Evolutionary conservation across 2,888 invertebrate species (phyloP).

Genomic region (Nycteola revayana): DNA sequence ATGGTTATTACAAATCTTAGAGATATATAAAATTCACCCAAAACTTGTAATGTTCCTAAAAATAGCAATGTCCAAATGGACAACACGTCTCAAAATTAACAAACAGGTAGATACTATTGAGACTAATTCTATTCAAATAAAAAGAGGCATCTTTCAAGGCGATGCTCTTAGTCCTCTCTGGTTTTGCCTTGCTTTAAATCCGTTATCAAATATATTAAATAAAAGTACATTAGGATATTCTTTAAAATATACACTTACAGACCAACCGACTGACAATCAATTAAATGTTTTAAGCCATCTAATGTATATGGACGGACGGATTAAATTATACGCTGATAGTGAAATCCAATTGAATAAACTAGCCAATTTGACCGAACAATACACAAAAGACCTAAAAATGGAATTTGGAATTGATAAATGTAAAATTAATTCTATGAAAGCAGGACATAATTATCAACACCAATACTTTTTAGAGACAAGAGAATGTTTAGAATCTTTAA

Average conservation of each 20-base stretch:
- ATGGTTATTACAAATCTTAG: neutral
- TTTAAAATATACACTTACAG: neutral
- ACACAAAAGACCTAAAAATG: slow-evolving; percentile 3
- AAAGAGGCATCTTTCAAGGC: slow-evolving; percentile 15
- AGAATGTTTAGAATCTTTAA: neutral
- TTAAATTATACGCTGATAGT: slow-evolving; percentile 5
- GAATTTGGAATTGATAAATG: too few species aligned
- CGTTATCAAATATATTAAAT: slow-evolving; percentile 9
- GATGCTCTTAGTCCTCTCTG: slow-evolving; percentile 16
- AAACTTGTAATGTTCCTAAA: slow-evolving; percentile 7
- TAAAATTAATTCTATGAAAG: neutral
- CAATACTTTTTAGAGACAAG: too few species aligned
- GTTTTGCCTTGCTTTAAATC: slow-evolving; percentile 17
- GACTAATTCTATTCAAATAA: slow-evolving; percentile 8
- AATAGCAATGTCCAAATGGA: slow-evolving; percentile 7
- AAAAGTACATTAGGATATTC: slow-evolving; percentile 1
- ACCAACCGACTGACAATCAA: neutral
- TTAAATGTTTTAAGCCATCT: neutral
- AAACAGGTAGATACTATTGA: neutral
- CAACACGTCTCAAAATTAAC: slow-evolving; percentile 4
- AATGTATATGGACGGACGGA: slow-evolving; percentile 5
- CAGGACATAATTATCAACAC: neutral
- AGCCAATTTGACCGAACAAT: slow-evolving; percentile 2
- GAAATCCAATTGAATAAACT: slow-evolving; percentile 3
- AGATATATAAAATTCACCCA: slow-evolving; percentile 15